A percentile compares a stretch with the other conserved stretches of the same genome.
These are phyloP conservation scores for Podarcis muralis DNA, from an alignment of 2,113 vertebrate genomes.

Conservation along the genomic window DNA sequence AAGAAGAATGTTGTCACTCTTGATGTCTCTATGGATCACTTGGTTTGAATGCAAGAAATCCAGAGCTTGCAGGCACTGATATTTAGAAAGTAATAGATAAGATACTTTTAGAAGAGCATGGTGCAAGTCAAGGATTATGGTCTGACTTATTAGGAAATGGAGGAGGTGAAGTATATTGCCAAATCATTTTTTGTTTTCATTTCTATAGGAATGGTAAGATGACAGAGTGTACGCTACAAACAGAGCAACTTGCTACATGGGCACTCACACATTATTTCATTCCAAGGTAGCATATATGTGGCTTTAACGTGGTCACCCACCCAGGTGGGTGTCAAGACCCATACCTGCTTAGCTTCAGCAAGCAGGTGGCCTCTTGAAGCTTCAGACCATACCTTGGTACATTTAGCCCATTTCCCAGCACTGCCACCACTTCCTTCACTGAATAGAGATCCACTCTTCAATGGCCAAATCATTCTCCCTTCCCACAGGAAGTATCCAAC, in stretches of 20 bases:
- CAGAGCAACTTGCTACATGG: slow-evolving; percentile 32
- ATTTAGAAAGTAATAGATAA: not conserved
- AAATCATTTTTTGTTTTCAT: slow-evolving; percentile 3
- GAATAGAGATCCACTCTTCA: not conserved
- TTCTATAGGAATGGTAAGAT: slow-evolving; percentile 31
- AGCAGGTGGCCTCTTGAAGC: no score
- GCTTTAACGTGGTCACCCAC: not conserved
- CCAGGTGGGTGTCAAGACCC: not conserved
- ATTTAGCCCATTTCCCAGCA: not conserved
- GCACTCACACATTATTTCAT: not conserved
- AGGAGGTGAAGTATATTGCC: no score
- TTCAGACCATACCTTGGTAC: no score
- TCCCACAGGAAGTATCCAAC: not conserved
- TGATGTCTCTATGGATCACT: slow-evolving; percentile 98
- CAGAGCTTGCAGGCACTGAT: slow-evolving; percentile 95
- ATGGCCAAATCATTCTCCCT: no score
- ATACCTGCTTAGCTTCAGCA: not conserved
- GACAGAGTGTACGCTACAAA: slow-evolving; percentile 17
- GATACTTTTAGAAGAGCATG: not conserved
- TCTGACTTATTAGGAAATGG: slow-evolving; percentile 47
- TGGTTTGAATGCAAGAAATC: slow-evolving; percentile 98
- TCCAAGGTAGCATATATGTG: no score
- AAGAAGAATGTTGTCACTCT: slow-evolving; percentile 97
- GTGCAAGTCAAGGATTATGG: slow-evolving; percentile 32
- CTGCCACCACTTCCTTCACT: not conserved